These are phyloP conservation scores for Xylophagus ater DNA, from an alignment of 2,888 invertebrate species.

Conservation along the genomic window DNA sequence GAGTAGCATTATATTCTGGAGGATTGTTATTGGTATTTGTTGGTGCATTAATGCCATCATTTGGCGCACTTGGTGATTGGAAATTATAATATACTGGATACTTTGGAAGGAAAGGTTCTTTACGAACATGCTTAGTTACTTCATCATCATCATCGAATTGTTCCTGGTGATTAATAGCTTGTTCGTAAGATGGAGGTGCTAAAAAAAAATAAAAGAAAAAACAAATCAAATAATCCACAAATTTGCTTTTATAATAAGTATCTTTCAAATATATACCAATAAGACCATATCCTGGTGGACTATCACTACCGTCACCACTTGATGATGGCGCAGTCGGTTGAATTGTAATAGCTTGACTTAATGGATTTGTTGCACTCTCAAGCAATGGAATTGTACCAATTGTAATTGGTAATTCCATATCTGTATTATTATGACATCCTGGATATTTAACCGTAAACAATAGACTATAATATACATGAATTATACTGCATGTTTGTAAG, in stretches of 20 bases:
- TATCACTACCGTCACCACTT: no score
- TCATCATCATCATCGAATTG: slow-evolving; percentile 28
- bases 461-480: slow-evolving; percentile 8
- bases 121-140: slow-evolving; percentile 28
- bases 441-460: slow-evolving; percentile 6
- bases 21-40: no score
- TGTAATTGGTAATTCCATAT: slow-evolving; percentile 13
- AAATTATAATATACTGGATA: slow-evolving; percentile 33
- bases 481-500: slow-evolving; percentile 7
- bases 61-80: neutral
- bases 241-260: no score
- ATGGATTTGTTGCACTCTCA: neutral
- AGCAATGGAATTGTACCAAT: slow-evolving; percentile 18
- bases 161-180: no score
- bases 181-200: slow-evolving; percentile 39
- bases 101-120: slow-evolving; percentile 35
- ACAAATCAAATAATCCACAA: no score
- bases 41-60: no score
- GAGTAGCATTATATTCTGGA: no score
- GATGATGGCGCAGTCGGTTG: no score
- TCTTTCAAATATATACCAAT: no score
- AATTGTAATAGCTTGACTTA: no score
- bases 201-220: slow-evolving; percentile 9
- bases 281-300: no score
- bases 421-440: slow-evolving; percentile 11